phyloP scores from a whole-genome alignment of 2,113 vertebrate genomes.

The Pterocles burchelli region DNA sequence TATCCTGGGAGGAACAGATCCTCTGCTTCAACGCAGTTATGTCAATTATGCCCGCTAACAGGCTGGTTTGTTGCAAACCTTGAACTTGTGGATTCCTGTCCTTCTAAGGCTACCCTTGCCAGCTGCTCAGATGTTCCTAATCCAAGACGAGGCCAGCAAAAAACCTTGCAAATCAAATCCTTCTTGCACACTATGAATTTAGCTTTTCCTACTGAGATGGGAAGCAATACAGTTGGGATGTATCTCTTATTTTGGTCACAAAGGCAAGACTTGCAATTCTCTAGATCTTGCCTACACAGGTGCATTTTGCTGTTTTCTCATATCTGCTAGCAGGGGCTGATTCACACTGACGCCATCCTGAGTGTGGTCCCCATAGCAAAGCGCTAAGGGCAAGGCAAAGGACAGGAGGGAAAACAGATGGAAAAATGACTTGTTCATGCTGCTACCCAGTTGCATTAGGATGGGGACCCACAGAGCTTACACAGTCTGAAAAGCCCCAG shows the following conservation, averaged over 20 bases:
- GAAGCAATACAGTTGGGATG: neutral
- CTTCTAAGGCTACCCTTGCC: neutral
- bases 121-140: neutral
- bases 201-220: neutral
- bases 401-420: slow-evolving; percentile 54
- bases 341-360: neutral
- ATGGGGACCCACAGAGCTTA: slow-evolving; percentile 49
- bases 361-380: slow-evolving; percentile 50
- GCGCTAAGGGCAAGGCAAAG: slow-evolving; percentile 24
- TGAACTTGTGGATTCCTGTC: neutral
- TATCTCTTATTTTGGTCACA: neutral
- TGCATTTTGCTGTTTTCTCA: slow-evolving; percentile 22
- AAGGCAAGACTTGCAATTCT: neutral
- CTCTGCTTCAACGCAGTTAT: neutral
- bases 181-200: neutral
- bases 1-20: neutral
- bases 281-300: neutral
- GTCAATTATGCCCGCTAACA: neutral
- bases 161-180: too few species aligned
- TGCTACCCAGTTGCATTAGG: slow-evolving; percentile 32
- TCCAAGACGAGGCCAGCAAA: neutral
- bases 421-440: slow-evolving; percentile 57
- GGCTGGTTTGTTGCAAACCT: neutral
- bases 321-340: neutral
- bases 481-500: slow-evolving; percentile 52